A percentile compares a stretch with the other conserved stretches of the same genome.
phyloP scores from a whole-genome alignment of 2,888 invertebrate species.

The Theristus sp. region DNA sequence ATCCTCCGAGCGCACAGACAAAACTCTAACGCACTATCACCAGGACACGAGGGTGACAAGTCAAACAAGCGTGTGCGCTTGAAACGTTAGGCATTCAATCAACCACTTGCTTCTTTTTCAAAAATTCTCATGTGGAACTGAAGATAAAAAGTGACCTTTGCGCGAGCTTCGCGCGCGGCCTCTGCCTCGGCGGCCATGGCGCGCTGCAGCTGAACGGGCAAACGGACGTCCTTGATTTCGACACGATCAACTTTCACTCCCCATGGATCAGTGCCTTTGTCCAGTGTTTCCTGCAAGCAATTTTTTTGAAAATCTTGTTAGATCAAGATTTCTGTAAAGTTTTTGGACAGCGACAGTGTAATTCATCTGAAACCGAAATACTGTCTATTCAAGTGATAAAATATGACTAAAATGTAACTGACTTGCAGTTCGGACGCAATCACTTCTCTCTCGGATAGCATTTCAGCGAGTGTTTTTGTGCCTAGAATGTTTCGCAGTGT shows the following conservation, averaged over 20 bases:
- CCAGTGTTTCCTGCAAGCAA: constrained; percentile 19
- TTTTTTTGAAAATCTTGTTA: too few species aligned
- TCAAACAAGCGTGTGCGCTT: too few species aligned
- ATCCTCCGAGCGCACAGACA: too few species aligned
- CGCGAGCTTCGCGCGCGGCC: constrained; percentile 69
- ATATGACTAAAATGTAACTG: too few species aligned
- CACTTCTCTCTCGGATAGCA: constrained; percentile 81
- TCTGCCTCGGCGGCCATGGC: constrained; percentile 93
- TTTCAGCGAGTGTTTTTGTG: constrained; percentile 83
- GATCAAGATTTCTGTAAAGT: too few species aligned
- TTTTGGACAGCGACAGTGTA: neutral
- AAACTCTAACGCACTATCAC: too few species aligned
- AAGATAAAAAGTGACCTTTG: neutral
- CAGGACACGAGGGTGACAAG: too few species aligned
- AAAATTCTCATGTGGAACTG: too few species aligned
- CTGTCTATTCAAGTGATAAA: too few species aligned
- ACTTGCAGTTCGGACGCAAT: constrained; percentile 44
- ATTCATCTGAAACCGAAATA: too few species aligned
- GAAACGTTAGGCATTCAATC: too few species aligned
- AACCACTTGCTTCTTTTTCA: too few species aligned
- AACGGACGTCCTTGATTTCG: constrained; percentile 77
- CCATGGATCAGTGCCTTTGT: constrained; percentile 36
- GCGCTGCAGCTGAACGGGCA: constrained; percentile 73
- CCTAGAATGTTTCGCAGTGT: constrained; percentile 65
- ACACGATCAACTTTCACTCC: constrained; percentile 34